Evolutionary conservation across 2,888 invertebrate species (phyloP).

Genomic region (Anthophora plumipes): DNA sequence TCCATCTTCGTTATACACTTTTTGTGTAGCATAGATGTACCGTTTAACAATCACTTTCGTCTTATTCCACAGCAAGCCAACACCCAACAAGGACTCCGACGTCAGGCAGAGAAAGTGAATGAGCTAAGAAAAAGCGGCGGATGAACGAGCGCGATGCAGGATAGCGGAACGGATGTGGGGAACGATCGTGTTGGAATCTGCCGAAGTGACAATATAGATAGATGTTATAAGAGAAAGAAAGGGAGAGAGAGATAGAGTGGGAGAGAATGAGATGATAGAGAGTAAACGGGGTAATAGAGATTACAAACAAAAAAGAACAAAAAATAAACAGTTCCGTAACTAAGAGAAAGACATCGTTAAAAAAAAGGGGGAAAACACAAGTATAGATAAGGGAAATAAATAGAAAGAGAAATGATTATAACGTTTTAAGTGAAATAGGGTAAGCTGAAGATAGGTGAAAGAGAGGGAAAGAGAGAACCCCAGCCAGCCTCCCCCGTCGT

Average conservation of each 20-base stretch:
- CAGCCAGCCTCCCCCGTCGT: constrained; percentile 24
- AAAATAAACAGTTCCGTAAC: constrained; percentile 32
- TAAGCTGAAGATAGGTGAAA: constrained; percentile 25
- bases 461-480: constrained; percentile 8
- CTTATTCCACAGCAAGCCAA: constrained; percentile 78
- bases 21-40: background rate
- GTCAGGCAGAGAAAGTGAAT: constrained; percentile 83
- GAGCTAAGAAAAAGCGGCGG: constrained; percentile 52
- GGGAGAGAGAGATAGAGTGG: background rate
- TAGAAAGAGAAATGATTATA: constrained; percentile 26
- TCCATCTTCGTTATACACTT: constrained; percentile 3
- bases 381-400: constrained; percentile 13
- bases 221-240: constrained; percentile 32
- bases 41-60: constrained; percentile 14
- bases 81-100: constrained; percentile 83
- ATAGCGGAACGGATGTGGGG: constrained; percentile 52
- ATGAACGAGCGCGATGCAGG: constrained; percentile 66
- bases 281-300: background rate
- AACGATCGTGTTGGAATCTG: constrained; percentile 52
- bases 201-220: constrained; percentile 62
- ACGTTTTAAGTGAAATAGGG: constrained; percentile 42
- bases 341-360: constrained; percentile 35
- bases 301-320: background rate
- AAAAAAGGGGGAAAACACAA: constrained; percentile 13
- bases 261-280: too few relatives aligned